Conservation (phyloP, 2,113 vertebrate genomes). For the Origma solitaria region DNA sequence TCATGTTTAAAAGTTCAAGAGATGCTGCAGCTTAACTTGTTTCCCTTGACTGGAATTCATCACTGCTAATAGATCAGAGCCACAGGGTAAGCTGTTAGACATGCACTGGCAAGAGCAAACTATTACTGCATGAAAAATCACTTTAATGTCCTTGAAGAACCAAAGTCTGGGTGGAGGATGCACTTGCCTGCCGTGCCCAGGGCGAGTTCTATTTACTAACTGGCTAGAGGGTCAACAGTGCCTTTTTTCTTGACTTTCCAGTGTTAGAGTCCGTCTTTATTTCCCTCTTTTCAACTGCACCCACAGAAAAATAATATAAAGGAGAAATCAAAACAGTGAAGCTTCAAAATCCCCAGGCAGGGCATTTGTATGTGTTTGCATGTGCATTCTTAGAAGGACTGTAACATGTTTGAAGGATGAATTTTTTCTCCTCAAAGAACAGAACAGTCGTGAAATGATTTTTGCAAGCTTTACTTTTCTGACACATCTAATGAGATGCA, state of each 20-base stretch:
- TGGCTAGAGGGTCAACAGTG: not conserved
- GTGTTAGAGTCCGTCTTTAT: not conserved
- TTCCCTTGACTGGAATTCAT: conserved; percentile 20
- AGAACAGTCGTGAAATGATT: not conserved
- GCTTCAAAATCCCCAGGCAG: not conserved
- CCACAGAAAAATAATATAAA: not conserved
- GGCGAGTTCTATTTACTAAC: not conserved
- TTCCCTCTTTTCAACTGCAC: not conserved
- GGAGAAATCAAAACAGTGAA: not conserved
- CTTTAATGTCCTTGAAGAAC: conserved; percentile 13
- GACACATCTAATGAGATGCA: conserved; percentile 28
- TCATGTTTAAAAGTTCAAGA: conserved; percentile 20
- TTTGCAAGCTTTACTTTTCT: conserved; percentile 18
- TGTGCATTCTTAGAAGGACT: not conserved
- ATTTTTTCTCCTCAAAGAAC: not conserved
- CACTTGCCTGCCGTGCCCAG: not conserved
- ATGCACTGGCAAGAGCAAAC: conserved; percentile 22
- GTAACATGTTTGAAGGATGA: not conserved
- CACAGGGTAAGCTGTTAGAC: conserved; percentile 25
- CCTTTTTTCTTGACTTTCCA: not conserved
- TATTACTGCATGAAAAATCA: conserved; percentile 34
- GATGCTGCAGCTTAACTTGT: not conserved
- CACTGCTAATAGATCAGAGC: conserved; percentile 26
- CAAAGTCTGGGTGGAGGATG: not conserved
- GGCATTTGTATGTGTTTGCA: not conserved